A percentile compares a stretch with the other conserved stretches of the same genome.
Evolutionary conservation across 1,140 invertebrate genomes (phyloP).

Genomic region (Steinernema feltiae): DNA sequence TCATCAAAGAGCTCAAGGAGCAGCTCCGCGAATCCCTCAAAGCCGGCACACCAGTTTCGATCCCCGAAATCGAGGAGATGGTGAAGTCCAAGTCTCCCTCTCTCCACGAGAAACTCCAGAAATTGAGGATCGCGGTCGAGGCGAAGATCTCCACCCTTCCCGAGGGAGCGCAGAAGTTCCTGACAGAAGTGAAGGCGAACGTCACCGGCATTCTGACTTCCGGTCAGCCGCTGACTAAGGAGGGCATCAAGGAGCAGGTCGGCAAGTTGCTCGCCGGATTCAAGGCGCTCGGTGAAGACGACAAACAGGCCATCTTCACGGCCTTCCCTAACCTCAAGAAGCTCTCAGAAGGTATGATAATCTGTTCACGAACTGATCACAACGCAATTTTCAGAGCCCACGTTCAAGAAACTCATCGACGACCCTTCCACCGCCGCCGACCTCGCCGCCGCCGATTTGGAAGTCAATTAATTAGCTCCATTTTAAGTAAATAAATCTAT

Average conservation of each 20-base stretch:
- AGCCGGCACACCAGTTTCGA: background rate
- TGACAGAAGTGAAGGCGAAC: background rate
- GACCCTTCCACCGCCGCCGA: background rate
- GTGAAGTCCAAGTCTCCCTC: background rate
- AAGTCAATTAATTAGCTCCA: background rate
- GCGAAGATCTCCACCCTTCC: background rate
- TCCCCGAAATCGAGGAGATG: background rate
- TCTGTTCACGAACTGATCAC: background rate
- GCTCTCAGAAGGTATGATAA: background rate
- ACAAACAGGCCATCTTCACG: background rate
- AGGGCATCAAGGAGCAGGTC: background rate
- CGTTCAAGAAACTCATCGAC: background rate
- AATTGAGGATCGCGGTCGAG: background rate
- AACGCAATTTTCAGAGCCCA: background rate
- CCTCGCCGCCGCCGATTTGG: background rate
- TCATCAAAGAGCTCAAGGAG: background rate
- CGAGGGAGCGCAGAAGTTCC: background rate
- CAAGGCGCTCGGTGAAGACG: background rate
- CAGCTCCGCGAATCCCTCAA: background rate
- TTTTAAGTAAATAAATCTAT: background rate
- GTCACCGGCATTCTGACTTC: background rate
- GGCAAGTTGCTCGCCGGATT: background rate
- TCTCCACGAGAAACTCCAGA: background rate
- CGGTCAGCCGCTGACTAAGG: background rate
- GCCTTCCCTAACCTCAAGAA: background rate